Percentiles rank a stretch among this genome's conserved stretches.
Conservation (phyloP, 2,797 vertebrate genomes). For the Danionella dracula region DNA sequence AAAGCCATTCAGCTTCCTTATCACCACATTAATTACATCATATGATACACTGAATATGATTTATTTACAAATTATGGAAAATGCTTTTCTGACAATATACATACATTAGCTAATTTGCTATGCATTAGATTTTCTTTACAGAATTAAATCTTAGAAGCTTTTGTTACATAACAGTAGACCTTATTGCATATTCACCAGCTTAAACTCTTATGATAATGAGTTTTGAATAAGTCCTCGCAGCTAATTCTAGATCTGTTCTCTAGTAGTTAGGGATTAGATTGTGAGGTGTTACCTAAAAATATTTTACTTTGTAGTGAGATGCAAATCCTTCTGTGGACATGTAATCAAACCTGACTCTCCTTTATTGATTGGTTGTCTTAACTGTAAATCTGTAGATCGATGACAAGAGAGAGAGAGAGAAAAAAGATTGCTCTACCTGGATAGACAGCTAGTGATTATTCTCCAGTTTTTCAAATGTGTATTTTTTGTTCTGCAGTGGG, state of each 20-base stretch:
- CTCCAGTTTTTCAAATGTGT: neutral
- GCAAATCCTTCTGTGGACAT: neutral
- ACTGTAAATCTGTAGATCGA: conserved; percentile 23
- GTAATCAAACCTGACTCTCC: conserved; percentile 14
- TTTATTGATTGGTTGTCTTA: conserved; percentile 19
- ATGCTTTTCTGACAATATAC: neutral
- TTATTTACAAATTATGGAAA: neutral
- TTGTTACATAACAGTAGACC: conserved; percentile 7
- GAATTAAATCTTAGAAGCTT: neutral
- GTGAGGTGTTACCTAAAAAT: neutral
- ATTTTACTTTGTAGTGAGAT: neutral
- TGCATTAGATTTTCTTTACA: neutral
- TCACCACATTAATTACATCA: too few species aligned
- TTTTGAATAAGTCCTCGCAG: neutral
- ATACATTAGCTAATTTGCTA: neutral
- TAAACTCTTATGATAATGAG: conserved; percentile 20
- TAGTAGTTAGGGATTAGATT: neutral
- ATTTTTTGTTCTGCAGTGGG: conserved; percentile 73
- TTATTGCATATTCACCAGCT: conserved; percentile 18
- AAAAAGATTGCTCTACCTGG: conserved; percentile 12
- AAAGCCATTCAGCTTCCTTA: too few species aligned
- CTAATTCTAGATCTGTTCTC: conserved; percentile 1
- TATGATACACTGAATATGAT: too few species aligned
- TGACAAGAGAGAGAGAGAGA: neutral
- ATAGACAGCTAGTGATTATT: neutral